These are phyloP conservation scores for Notocelia uddmanniana DNA, from an alignment of 2,888 invertebrate genomes.

Conservation along the genomic window DNA sequence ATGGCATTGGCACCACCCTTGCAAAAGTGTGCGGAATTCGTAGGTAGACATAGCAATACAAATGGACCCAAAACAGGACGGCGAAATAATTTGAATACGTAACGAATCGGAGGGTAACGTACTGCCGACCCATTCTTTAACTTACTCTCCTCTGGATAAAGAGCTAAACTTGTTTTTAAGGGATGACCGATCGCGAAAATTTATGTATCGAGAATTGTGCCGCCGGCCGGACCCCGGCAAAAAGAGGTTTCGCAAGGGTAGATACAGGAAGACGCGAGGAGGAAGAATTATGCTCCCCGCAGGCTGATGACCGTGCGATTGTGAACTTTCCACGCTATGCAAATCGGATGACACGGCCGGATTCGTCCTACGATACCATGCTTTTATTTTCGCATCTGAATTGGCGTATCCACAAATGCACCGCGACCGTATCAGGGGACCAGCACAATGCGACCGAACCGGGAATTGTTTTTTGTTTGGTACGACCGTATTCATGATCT, in stretches of 20 bases:
- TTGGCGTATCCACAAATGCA: conserved; percentile 61
- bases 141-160: conserved; percentile 81
- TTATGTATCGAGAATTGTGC: conserved; percentile 83
- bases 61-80: conserved; percentile 80
- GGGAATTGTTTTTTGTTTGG: conserved; percentile 66
- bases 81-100: conserved; percentile 84
- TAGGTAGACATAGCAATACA: conserved; percentile 68
- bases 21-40: conserved; percentile 65
- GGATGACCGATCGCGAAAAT: conserved; percentile 86
- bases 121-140: conserved; percentile 81
- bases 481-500: conserved; percentile 60
- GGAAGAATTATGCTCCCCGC: conserved; percentile 83
- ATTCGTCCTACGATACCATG: conserved; percentile 66
- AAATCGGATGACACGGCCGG: conserved; percentile 80
- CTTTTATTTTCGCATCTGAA: conserved; percentile 71
- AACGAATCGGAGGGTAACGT: conserved; percentile 82
- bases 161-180: conserved; percentile 86
- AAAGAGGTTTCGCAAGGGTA: conserved; percentile 79
- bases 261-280: conserved; percentile 84
- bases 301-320: conserved; percentile 85
- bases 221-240: conserved; percentile 78
- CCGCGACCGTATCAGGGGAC: conserved; percentile 59
- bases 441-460: conserved; percentile 61
- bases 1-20: conserved; percentile 60
- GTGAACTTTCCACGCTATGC: conserved; percentile 83